These are phyloP conservation scores for Mormyrops boulengeri DNA, from an alignment of 2,797 vertebrate species.

Conservation along the genomic window DNA sequence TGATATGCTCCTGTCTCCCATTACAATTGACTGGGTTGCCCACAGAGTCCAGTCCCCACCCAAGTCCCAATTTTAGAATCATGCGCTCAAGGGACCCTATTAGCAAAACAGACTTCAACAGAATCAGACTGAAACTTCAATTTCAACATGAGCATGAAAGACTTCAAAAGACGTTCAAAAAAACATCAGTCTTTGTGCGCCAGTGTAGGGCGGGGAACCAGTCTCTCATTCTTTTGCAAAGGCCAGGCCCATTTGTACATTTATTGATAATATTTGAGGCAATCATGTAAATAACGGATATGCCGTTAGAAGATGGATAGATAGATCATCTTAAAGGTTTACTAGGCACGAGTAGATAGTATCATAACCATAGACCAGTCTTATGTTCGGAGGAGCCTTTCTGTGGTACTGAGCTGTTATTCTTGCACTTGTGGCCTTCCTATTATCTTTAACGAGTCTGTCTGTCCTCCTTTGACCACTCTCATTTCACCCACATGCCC, in stretches of 20 bases:
- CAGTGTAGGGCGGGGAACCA: not conserved
- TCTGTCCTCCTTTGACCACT: not conserved
- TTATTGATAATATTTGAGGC: not conserved
- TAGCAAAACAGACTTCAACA: not conserved
- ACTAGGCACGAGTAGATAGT: not conserved
- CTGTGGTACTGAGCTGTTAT: not conserved
- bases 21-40: not conserved
- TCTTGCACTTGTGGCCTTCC: not conserved
- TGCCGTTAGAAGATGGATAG: not conserved
- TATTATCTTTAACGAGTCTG: not conserved
- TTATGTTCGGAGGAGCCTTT: not conserved
- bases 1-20: not conserved
- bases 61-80: not conserved
- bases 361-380: not conserved
- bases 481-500: not conserved
- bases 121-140: not conserved
- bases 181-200: not conserved
- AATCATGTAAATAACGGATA: not conserved
- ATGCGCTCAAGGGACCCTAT: not conserved
- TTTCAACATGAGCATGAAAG: not conserved
- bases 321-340: not conserved
- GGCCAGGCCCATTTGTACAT: not conserved
- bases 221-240: not conserved
- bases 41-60: not conserved
- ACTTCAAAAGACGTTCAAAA: not conserved